These are phyloP conservation scores for Melikaiella ostensackeni DNA, from an alignment of 2,888 invertebrate genomes.

Conservation along the genomic window DNA sequence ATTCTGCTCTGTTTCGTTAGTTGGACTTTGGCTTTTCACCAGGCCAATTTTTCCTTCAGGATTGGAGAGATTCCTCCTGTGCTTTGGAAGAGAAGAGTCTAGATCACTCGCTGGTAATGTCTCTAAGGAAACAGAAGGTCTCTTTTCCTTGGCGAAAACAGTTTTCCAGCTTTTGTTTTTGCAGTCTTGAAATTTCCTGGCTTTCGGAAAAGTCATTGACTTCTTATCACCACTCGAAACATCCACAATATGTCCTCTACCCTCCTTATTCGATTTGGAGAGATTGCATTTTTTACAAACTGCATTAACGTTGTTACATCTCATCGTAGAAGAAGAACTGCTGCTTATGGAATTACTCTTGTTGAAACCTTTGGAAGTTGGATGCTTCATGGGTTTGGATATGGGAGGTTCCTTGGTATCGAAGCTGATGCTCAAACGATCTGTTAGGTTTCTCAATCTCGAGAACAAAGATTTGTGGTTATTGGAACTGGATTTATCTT, in stretches of 20 bases:
- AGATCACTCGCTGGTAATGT: slow-evolving; percentile 61
- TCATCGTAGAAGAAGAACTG: slow-evolving; percentile 49
- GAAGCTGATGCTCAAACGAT: slow-evolving; percentile 78
- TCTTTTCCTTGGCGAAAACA: slow-evolving; percentile 73
- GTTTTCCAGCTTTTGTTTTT: slow-evolving; percentile 73
- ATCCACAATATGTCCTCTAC: slow-evolving; percentile 59
- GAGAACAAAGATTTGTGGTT: slow-evolving; percentile 78
- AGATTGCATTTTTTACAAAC: slow-evolving; percentile 72
- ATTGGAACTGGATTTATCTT: slow-evolving; percentile 69
- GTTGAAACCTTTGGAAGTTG: slow-evolving; percentile 59
- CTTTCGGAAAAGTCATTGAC: slow-evolving; percentile 74
- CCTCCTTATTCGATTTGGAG: slow-evolving; percentile 58
- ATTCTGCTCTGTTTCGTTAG: slow-evolving; percentile 49
- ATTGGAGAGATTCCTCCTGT: slow-evolving; percentile 70
- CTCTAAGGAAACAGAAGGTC: slow-evolving; percentile 73
- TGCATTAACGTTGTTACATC: slow-evolving; percentile 53
- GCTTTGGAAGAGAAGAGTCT: slow-evolving; percentile 59
- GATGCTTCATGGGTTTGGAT: slow-evolving; percentile 59
- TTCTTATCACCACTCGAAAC: slow-evolving; percentile 66
- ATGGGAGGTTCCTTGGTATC: slow-evolving; percentile 75
- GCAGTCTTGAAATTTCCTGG: slow-evolving; percentile 69
- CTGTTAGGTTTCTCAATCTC: slow-evolving; percentile 79
- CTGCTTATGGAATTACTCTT: slow-evolving; percentile 69
- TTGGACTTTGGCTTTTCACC: slow-evolving; percentile 41
- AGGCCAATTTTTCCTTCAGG: slow-evolving; percentile 66